Percentiles rank a stretch among this genome's conserved stretches.
phyloP scores from a whole-genome alignment of 1,140 invertebrate genomes.

The Meloidogyne chitwoodi region DNA sequence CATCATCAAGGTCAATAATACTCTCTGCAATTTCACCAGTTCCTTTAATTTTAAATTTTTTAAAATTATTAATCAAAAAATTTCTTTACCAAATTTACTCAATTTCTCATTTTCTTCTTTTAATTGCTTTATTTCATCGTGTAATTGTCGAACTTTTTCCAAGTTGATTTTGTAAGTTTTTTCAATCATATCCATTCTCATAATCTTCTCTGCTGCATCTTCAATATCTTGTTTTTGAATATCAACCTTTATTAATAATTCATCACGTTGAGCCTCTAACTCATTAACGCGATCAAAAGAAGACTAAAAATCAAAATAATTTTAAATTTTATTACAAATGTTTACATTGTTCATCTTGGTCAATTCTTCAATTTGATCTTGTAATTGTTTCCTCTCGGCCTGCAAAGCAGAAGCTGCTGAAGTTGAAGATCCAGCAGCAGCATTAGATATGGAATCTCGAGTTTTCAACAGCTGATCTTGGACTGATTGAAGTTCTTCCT shows the following conservation, averaged over 20 bases:
- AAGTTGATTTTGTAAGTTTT: not conserved
- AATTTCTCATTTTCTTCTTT: slow-evolving; percentile 13
- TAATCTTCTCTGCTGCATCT: slow-evolving; percentile 9
- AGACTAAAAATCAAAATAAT: not conserved
- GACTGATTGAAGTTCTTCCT: not conserved
- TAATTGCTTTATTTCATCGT: not conserved
- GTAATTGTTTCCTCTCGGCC: not conserved
- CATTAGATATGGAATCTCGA: not conserved
- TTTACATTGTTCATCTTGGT: not conserved
- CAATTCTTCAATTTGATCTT: not conserved
- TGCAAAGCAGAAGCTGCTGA: not conserved
- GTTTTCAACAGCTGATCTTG: not conserved
- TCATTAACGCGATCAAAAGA: not conserved
- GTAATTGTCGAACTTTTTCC: not conserved
- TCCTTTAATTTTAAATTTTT: not conserved
- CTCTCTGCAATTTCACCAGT: not conserved
- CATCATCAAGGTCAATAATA: not conserved
- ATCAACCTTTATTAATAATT: not conserved
- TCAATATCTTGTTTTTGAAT: slow-evolving; percentile 5
- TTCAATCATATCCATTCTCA: slow-evolving; percentile 13
- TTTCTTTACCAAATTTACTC: not conserved
- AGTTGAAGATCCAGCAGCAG: not conserved
- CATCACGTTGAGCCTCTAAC: not conserved
- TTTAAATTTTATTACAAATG: not conserved
- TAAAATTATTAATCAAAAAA: not conserved